Base-by-base conservation (phyloP, 2,888 invertebrate species). In the Thyatira batis region DNA sequence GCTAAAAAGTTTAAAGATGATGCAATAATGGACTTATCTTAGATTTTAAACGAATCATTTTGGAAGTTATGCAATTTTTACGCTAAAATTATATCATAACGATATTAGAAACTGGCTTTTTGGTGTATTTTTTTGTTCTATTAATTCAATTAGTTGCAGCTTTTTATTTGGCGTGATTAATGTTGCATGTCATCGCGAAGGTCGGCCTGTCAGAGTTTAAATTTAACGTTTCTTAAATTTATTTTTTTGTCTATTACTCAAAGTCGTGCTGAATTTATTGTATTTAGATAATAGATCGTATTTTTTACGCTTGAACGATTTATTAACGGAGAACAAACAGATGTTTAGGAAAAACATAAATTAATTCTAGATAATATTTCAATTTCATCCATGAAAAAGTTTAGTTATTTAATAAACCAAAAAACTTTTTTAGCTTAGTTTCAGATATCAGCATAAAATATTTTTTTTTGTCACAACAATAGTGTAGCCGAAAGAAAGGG, bases 81-180 rank as follows among this genome's bases (percentile, higher is more conserved):
- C 30, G 4, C 13, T 13, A 30, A 33, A 39, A 39, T 11, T 0
- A 11, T 39, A 39, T 8, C 4, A 17, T 33, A 17, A 39, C 17
- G 17, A 39, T 39, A 39, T 39, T 6, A 17, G 17, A 13, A 13
- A 17, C 2, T 17, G 8, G 13, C 5, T 33, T 39, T 17, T 39
- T 11, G n/a, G 20, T 51, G 28, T 56, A 51, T 57, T 53, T 50
- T 28, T 55, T 49, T 49, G 43, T 13, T 25, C 20, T 27, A 21
- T 44, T 50, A 62, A 63, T 59, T 61, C 61, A 61, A 63, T 65
- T 63, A 51, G 57, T 53, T 57, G 45, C 61, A 54, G 51, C 20
- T 51, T 33, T 55, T 48, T 51, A 56, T 62, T 59, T 58, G 53
- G 50, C 53, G 45, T 57, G 62, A 61, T 63, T 61, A 54, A 63